Evolutionary conservation across 2,797 vertebrate genomes (phyloP).

Genomic region (Melanogrammus aeglefinus): DNA sequence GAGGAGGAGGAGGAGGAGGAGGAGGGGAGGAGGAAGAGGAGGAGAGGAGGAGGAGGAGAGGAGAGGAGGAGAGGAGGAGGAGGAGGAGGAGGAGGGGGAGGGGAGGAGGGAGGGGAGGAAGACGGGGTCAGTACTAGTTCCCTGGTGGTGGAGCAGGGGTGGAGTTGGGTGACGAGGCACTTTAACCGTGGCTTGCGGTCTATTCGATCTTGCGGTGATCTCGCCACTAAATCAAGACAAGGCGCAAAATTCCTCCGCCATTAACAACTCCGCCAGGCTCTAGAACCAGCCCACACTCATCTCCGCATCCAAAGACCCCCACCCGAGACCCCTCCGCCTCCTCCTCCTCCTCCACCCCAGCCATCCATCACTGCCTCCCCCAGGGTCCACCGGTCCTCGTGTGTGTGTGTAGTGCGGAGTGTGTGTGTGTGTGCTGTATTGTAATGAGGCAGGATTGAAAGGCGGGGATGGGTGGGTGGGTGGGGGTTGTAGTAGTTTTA

Average conservation of each 20-base stretch:
- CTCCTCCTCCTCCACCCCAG: not conserved
- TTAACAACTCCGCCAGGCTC: conserved; percentile 60
- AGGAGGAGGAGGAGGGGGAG: conserved; percentile 34
- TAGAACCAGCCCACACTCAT: not conserved
- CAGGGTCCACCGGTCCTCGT: conserved; percentile 36
- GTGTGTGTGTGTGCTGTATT: conserved; percentile 64
- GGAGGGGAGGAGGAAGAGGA: no score
- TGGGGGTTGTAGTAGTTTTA: conserved; percentile 77
- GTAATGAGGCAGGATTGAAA: conserved; percentile 54
- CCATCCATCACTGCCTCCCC: conserved; percentile 21
- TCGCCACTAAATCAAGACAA: conserved; percentile 51
- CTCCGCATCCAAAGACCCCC: conserved; percentile 17
- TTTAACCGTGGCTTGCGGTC: conserved; percentile 59
- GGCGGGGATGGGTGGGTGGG: conserved; percentile 58
- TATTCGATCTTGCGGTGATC: conserved; percentile 55
- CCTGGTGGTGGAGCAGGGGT: conserved; percentile 34
- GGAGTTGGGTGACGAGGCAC: conserved; percentile 59
- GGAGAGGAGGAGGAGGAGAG: conserved; percentile 23
- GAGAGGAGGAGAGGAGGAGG: no score
- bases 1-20: not conserved
- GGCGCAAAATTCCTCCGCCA: conserved; percentile 67
- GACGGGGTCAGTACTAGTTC: not conserved
- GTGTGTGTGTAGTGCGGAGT: conserved; percentile 10
- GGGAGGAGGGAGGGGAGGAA: conserved; percentile 37
- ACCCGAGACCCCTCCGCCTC: conserved; percentile 44